Evolutionary conservation across 1,140 invertebrate genomes (phyloP), one percentile per base, ranked within the genome.

Genomic region (Aphis gossypii): DNA sequence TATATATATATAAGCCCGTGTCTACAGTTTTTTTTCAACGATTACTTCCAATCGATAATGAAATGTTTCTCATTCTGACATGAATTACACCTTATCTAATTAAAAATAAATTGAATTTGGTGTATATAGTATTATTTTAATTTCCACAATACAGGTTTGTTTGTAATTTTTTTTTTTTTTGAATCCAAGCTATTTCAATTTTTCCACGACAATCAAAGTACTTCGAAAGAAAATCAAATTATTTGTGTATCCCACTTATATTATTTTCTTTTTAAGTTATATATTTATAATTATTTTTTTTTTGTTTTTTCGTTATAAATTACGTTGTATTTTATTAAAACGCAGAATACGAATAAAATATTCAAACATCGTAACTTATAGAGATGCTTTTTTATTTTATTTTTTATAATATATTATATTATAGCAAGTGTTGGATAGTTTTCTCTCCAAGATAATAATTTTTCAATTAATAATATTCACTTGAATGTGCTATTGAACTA

Each of bases 61-160:
- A 87, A 87, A 48, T 87, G 46, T 48, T 48, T 87, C 48, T 76
- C 48, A 48, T 87, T 48, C 86, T 48, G 30, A 87, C 86, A 48
- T 35, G 30, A 87, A 48, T 87, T 48, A 87, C 30, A 87, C 44
- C 30, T 48, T 87, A 87, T 87, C 25, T 87, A 87, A 87, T 87
- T 87, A 87, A 87, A 87, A 87, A 87, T 87, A 87, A 87, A 87
- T 87, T n/a, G 44, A 87, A 87, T 87, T 87, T 6, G 9, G 86
- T 48, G 25, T 87, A 48, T 48, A 14, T 30, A 68, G 30, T n/a
- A n/a, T 18, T 76, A 46, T 76, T 46, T 86, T 41, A 84, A 41
- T 84, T 41, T 41, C 9, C 41, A 46, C 41, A 30, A 20, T 86
- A 44, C 83, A 44, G 44, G 83, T 46, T 41, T 20, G 60, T n/a